phyloP scores from a whole-genome alignment of 2,888 invertebrate species.

The Helleia helle region DNA sequence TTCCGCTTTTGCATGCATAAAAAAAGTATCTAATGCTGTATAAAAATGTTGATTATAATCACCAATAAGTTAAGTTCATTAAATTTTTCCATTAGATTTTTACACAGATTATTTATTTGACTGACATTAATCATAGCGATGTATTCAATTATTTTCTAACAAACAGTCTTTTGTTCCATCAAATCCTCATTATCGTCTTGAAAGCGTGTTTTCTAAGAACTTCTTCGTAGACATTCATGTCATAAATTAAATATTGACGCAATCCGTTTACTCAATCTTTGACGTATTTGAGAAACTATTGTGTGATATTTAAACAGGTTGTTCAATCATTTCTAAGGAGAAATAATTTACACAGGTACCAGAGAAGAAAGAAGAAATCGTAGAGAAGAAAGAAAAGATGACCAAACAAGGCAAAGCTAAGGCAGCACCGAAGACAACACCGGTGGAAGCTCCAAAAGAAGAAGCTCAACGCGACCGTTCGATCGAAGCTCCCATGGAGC shows the following conservation, averaged over 20 bases:
- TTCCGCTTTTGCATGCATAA: too few species aligned
- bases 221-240: not conserved
- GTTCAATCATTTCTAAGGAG: not conserved
- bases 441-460: conserved; percentile 40
- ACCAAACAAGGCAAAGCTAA: conserved; percentile 40
- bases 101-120: too few species aligned
- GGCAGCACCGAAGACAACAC: conserved; percentile 27
- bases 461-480: conserved; percentile 41
- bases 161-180: too few species aligned
- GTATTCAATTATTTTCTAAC: too few species aligned
- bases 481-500: conserved; percentile 52
- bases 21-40: too few species aligned
- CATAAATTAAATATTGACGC: not conserved
- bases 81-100: too few species aligned
- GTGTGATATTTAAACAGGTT: not conserved
- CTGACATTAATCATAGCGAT: too few species aligned
- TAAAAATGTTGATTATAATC: too few species aligned
- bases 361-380: conserved; percentile 51
- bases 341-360: too few species aligned
- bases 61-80: too few species aligned
- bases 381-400: conserved; percentile 33
- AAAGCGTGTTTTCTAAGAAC: not conserved
- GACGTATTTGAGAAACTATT: not conserved
- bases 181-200: too few species aligned
- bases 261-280: not conserved